Evolutionary conservation across 1,140 invertebrate species (phyloP), one percentile per base, ranked within the genome.

Genomic region (Mamestra configurata): DNA sequence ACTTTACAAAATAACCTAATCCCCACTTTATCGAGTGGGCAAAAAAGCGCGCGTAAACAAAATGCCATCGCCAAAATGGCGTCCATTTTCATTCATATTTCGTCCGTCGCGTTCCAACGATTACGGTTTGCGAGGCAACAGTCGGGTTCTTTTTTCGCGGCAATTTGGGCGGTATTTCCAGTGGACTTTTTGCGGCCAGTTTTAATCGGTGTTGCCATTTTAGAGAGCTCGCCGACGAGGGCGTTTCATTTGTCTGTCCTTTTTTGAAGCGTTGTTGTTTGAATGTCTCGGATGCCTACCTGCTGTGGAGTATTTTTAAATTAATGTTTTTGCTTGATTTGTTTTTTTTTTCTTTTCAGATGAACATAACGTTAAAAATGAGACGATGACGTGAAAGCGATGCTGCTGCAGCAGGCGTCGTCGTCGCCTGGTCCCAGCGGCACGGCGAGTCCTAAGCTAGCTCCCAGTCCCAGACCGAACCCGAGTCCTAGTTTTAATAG

Each of bases 401-500:
- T 95, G 93, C 89, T 94, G 89, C 90, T 94, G 89, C 92, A 93
- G 91, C 94, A 93, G 90, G 90, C 90, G 81, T 89, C 90, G 61
- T 85, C 89, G 83, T 90, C 90, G 87, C 90, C 92, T 86, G 92
- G 92, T 87, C 89, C 92, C 85, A 93, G 92, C 88, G 90, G 92
- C 89, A 89, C 92, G 85, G 90, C 92, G 85, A 93, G 91, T 85
- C 93, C 92, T 37, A 93, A 93, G 64, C 86, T 89, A 57, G 55
- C 80, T 53, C 85, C 85, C 15, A 92, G 88, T 70, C 87, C 89
- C 0, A 75, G 89, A 10, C 89, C 89, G 4, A 90, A 87, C 53
- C 82, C 84, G 3, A 92, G 89, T 24, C 92, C 92, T n/a, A 90
- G 82, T 71, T 88, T 92, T 66, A 85, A 79, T 18, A 75, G 84